A percentile compares a stretch with the other conserved stretches of the same genome.
phyloP scores from a whole-genome alignment of 2,113 vertebrate species.

The Ranitomeya imitator region DNA sequence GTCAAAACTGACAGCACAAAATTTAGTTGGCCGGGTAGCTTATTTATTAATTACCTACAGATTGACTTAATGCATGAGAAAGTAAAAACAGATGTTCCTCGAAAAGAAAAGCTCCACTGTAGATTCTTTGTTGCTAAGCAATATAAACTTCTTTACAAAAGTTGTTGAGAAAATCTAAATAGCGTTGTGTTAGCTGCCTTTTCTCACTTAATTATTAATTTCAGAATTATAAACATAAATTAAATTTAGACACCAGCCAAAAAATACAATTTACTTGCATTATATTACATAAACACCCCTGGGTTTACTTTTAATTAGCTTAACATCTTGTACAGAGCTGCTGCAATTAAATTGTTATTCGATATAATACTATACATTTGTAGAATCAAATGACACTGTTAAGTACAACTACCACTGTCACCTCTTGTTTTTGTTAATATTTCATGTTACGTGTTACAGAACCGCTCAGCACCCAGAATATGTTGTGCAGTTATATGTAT shows the following conservation, averaged over 20 bases:
- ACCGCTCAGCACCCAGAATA: too few species aligned
- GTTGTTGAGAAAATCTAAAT: conserved; percentile 16
- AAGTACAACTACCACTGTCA: neutral
- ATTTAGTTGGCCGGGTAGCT: conserved; percentile 64
- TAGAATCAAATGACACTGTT: neutral
- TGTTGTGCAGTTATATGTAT: too few species aligned
- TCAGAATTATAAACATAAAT: conserved; percentile 23
- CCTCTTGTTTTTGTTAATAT: conserved; percentile 1
- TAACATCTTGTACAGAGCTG: neutral
- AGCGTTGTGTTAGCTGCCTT: neutral
- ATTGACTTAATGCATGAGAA: conserved; percentile 62
- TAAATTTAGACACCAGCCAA: conserved; percentile 7
- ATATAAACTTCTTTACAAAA: neutral
- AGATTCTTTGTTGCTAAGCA: conserved; percentile 29
- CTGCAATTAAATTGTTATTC: neutral
- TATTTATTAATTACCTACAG: conserved; percentile 68
- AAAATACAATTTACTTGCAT: conserved; percentile 7
- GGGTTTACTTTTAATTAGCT: conserved; percentile 7
- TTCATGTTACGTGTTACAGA: neutral
- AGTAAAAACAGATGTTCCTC: conserved; percentile 60
- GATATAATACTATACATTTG: neutral
- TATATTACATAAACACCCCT: neutral
- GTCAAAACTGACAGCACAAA: conserved; percentile 70
- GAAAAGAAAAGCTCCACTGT: conserved; percentile 30
- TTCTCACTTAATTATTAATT: conserved; percentile 12